phyloP scores from a whole-genome alignment of 1,140 invertebrate species.

The Zaprionus gabonicus region DNA sequence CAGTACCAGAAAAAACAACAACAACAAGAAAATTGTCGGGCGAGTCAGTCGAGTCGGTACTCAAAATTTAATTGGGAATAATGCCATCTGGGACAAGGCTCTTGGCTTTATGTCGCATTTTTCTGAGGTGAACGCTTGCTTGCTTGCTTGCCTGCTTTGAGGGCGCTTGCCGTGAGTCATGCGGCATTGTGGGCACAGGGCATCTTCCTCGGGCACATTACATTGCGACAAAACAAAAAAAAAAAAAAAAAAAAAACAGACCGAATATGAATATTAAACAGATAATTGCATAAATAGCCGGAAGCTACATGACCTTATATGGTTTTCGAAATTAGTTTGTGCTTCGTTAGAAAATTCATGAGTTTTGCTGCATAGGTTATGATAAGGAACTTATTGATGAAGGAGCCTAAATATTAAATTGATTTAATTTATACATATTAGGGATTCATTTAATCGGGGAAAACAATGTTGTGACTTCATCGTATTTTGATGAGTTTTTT shows the following conservation, averaged over 20 bases:
- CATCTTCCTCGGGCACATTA: neutral
- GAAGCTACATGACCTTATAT: neutral
- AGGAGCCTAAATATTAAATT: too few relatives aligned
- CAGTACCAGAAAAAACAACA: neutral
- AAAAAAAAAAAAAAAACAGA: neutral
- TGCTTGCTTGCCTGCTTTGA: neutral
- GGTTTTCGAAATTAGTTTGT: neutral
- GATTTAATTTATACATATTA: too few relatives aligned
- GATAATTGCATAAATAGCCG: constrained; percentile 7
- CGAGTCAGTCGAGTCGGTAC: constrained; percentile 21
- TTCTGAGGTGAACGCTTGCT: neutral
- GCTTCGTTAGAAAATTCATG: neutral
- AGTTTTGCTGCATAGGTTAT: neutral
- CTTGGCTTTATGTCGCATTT: constrained; percentile 24
- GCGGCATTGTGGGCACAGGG: constrained; percentile 7
- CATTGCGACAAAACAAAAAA: neutral
- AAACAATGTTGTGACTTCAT: too few relatives aligned
- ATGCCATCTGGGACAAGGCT: constrained; percentile 47
- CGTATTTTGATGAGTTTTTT: too few relatives aligned
- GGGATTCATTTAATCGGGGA: too few relatives aligned
- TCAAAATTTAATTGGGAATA: constrained; percentile 40
- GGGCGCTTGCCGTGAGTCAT: constrained; percentile 29
- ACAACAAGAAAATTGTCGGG: constrained; percentile 3
- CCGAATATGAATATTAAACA: constrained; percentile 3
- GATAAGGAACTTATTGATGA: too few relatives aligned